phyloP scores from a whole-genome alignment of 2,113 vertebrate genomes.

The Mugil cephalus region DNA sequence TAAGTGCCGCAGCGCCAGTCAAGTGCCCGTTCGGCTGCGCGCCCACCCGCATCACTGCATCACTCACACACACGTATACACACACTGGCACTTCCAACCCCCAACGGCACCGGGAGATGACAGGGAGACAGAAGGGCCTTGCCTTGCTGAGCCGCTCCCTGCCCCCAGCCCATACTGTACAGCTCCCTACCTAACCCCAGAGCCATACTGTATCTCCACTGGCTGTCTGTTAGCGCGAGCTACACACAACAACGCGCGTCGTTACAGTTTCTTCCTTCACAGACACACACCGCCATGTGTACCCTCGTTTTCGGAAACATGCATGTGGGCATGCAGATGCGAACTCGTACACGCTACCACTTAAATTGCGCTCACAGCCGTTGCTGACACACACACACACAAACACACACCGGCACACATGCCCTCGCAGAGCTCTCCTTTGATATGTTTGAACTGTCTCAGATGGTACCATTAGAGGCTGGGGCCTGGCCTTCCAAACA shows the following conservation, averaged over 20 bases:
- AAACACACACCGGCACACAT: slow-evolving; percentile 2
- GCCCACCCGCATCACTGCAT: slow-evolving; percentile 73
- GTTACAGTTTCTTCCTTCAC: slow-evolving; percentile 16
- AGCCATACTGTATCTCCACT: slow-evolving; percentile 54
- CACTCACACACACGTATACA: slow-evolving; percentile 59
- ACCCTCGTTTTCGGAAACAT: slow-evolving; percentile 4
- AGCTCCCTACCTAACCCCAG: slow-evolving; percentile 59
- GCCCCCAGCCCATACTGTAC: slow-evolving; percentile 75
- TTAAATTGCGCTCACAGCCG: slow-evolving; percentile 9
- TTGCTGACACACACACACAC: neutral
- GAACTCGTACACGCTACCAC: slow-evolving; percentile 28
- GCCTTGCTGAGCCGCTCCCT: slow-evolving; percentile 76
- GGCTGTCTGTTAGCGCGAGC: slow-evolving; percentile 39
- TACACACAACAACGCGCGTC: slow-evolving; percentile 24
- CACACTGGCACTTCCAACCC: slow-evolving; percentile 77
- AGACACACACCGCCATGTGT: slow-evolving; percentile 37
- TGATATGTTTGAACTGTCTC: slow-evolving; percentile 33
- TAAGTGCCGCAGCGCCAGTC: slow-evolving; percentile 81
- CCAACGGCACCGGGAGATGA: slow-evolving; percentile 76
- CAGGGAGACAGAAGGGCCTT: slow-evolving; percentile 81
- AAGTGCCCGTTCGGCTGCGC: slow-evolving; percentile 82
- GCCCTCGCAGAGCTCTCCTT: slow-evolving; percentile 21
- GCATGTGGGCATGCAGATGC: slow-evolving; percentile 15
- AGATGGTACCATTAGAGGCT: slow-evolving; percentile 41
- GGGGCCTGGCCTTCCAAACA: slow-evolving; percentile 33